phyloP scores from a whole-genome alignment of 2,888 invertebrate species.

The Proisotoma minuta region DNA sequence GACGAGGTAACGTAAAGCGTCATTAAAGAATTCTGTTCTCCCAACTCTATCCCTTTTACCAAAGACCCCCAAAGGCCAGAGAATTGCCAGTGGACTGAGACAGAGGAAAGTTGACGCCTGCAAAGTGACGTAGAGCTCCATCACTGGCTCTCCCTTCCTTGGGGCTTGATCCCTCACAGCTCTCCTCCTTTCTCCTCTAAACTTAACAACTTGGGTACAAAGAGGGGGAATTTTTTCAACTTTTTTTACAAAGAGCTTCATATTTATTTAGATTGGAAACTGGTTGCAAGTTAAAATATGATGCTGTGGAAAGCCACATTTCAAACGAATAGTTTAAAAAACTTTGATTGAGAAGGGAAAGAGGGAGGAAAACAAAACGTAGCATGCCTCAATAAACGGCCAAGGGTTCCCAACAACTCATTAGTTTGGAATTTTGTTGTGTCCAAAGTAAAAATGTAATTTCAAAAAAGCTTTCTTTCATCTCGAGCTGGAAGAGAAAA shows the following conservation, averaged over 20 bases:
- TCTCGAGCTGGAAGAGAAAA: not conserved
- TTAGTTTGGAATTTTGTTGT: not conserved
- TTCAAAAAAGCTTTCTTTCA: conserved; percentile 7
- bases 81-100: not conserved
- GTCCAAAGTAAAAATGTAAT: conserved; percentile 3
- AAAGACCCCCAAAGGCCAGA: not conserved
- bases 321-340: too few species aligned
- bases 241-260: too few species aligned
- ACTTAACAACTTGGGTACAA: too few species aligned
- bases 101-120: not conserved
- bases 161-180: not conserved
- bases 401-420: not conserved
- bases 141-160: not conserved
- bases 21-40: too few species aligned
- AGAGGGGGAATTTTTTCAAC: too few species aligned
- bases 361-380: not conserved
- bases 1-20: too few species aligned
- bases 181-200: not conserved
- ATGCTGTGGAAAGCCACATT: too few species aligned
- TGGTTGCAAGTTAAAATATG: too few species aligned
- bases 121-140: not conserved
- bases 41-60: not conserved
- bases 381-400: not conserved
- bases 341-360: too few species aligned
- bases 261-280: too few species aligned